phyloP scores from a whole-genome alignment of 2,888 invertebrate genomes.

The Drosophila meridionalis region DNA sequence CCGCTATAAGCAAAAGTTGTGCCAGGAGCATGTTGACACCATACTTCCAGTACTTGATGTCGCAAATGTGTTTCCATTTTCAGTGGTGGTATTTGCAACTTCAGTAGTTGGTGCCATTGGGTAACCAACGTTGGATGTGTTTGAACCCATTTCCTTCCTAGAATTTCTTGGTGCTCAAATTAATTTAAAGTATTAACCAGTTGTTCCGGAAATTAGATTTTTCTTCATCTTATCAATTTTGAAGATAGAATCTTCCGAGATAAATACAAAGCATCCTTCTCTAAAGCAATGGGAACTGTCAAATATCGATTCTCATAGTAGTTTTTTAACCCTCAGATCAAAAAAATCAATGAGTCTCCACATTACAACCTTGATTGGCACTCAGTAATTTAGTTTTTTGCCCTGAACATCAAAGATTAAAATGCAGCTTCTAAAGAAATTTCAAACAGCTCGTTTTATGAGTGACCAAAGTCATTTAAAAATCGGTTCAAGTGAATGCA shows the following conservation, averaged over 20 bases:
- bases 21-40: constrained; percentile 40
- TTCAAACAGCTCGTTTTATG: no score
- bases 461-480: no score
- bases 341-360: no score
- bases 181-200: constrained; percentile 6
- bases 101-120: constrained; percentile 76
- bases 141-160: constrained; percentile 82
- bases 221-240: constrained; percentile 22
- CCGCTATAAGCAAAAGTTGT: constrained; percentile 59
- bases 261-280: no score
- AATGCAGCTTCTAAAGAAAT: no score
- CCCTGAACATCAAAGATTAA: no score
- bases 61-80: constrained; percentile 60
- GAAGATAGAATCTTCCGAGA: neutral
- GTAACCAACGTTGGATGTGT: constrained; percentile 83
- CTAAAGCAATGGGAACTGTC: no score
- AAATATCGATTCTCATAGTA: no score
- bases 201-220: constrained; percentile 9
- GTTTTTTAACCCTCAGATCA: no score
- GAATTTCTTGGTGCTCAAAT: constrained; percentile 1
- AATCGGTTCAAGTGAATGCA: no score
- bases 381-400: no score
- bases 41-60: constrained; percentile 55
- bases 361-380: no score
- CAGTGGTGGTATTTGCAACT: constrained; percentile 37